Evolutionary conservation across 1,140 invertebrate genomes (phyloP).

Genomic region (Arctopsyche grandis): DNA sequence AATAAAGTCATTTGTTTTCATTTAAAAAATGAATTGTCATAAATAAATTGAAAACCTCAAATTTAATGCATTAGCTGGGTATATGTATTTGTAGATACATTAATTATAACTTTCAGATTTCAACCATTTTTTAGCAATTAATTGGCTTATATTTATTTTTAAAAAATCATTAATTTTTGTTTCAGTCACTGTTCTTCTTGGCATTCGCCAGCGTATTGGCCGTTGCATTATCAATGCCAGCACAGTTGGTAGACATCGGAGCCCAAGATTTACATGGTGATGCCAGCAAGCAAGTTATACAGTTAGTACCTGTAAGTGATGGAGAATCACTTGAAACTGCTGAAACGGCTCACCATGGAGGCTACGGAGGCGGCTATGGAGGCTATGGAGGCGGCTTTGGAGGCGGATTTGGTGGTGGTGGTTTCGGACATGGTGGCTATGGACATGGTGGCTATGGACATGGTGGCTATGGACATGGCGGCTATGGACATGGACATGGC

Average conservation of each 20-base stretch:
- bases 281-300: not conserved
- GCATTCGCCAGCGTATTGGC: not conserved
- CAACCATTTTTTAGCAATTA: no score
- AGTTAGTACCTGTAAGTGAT: not conserved
- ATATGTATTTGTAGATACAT: no score
- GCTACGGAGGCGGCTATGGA: not conserved
- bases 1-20: no score
- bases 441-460: not conserved
- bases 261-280: not conserved
- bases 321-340: not conserved
- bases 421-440: not conserved
- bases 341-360: slow-evolving; percentile 17
- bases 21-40: no score
- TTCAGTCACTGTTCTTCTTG: not conserved
- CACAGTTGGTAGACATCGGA: not conserved
- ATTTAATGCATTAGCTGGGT: no score
- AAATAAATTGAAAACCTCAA: no score
- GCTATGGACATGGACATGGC: not conserved
- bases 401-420: slow-evolving; percentile 10
- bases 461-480: slow-evolving; percentile 7
- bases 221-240: not conserved
- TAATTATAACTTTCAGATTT: no score
- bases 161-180: not conserved
- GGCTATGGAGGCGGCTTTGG: slow-evolving; percentile 14
- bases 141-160: no score